Conservation (phyloP, 2,113 vertebrate species). For the Petaurus breviceps region DNA sequence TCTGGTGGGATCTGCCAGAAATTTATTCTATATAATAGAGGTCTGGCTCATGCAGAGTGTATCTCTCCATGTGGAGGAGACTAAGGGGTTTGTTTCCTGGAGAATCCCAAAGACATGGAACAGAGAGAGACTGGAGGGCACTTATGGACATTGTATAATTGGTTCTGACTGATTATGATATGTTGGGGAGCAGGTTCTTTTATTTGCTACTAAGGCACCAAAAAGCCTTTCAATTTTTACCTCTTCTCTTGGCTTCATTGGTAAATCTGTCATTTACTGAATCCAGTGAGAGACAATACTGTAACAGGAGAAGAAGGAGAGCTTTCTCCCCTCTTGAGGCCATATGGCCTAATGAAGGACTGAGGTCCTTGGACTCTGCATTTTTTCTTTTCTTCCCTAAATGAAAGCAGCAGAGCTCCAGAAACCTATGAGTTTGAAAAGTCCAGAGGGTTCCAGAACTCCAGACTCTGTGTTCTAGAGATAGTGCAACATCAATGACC, state of each 20-base stretch:
- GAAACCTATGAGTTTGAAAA: no score
- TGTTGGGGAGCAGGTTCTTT: neutral
- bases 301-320: neutral
- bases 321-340: neutral
- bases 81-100: neutral
- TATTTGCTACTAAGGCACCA: neutral
- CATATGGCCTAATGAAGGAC: neutral
- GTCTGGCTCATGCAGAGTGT: neutral
- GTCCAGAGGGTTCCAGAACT: no score
- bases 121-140: neutral
- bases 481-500: no score
- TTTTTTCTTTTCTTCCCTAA: neutral
- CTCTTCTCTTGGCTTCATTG: neutral
- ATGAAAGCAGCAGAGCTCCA: no score
- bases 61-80: neutral
- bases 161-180: neutral
- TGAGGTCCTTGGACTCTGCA: neutral
- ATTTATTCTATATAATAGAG: neutral
- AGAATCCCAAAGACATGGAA: neutral
- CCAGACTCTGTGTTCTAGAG: no score
- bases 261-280: neutral
- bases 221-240: neutral
- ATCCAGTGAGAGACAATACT: neutral
- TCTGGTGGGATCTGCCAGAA: neutral
- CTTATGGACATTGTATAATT: neutral